Conservation (phyloP, 2,113 vertebrate genomes). For the Strigops habroptila region DNA sequence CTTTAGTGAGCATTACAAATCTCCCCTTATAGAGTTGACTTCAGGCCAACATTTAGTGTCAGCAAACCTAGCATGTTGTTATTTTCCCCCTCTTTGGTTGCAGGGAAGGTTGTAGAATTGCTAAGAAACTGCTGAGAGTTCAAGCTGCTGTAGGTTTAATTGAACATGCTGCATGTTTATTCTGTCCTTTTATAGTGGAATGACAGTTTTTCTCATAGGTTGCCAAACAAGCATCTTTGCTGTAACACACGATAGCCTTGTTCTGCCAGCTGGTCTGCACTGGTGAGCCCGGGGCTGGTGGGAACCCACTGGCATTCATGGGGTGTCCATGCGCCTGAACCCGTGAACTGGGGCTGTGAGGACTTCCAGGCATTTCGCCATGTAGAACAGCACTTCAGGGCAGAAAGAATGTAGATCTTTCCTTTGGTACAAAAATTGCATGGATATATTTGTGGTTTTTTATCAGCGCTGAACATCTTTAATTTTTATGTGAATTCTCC, state of each 20-base stretch:
- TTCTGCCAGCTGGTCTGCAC: not conserved
- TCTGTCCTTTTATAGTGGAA: not conserved
- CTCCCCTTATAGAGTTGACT: not conserved
- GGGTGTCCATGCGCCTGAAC: not conserved
- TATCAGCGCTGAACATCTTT: not conserved
- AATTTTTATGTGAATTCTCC: not conserved
- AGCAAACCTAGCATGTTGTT: not conserved
- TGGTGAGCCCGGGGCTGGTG: not conserved
- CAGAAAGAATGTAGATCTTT: not conserved
- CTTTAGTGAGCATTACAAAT: not conserved
- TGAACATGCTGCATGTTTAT: not conserved
- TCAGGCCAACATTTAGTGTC: not conserved
- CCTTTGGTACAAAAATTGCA: not conserved
- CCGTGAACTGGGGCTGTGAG: rapidly evolving
- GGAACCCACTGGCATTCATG: rapidly evolving
- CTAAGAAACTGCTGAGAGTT: not conserved
- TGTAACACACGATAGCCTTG: rapidly evolving
- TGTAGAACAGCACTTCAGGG: not conserved
- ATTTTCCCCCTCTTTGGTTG: not conserved
- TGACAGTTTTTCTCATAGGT: not conserved
- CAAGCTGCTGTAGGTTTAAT: not conserved
- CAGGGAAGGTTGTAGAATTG: not conserved
- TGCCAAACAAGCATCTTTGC: not conserved
- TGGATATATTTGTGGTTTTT: not conserved
- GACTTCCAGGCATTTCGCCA: not conserved